Conservation (phyloP, 2,113 vertebrate species). For the Atractosteus spatula region DNA sequence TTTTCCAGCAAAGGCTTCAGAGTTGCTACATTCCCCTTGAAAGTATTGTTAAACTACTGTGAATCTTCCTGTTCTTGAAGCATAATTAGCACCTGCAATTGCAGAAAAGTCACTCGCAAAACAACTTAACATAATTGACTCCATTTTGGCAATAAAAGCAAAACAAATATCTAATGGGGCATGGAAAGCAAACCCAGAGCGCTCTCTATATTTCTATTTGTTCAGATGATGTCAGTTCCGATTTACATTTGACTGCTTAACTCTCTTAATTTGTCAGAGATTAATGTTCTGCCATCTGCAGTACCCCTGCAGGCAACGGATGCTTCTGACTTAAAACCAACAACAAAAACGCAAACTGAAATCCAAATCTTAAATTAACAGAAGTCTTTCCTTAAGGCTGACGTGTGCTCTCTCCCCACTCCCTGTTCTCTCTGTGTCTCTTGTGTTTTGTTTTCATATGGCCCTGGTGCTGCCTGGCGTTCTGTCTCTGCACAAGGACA, state of each 20-base stretch:
- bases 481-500: conserved; percentile 7
- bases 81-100: too few relatives aligned
- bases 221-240: conserved; percentile 7
- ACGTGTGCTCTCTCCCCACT: conserved; percentile 11
- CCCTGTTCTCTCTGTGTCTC: background rate
- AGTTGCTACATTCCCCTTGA: too few relatives aligned
- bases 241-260: conserved; percentile 47
- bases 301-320: conserved; percentile 26
- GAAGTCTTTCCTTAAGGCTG: conserved; percentile 19
- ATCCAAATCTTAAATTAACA: conserved; percentile 17
- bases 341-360: conserved; percentile 5
- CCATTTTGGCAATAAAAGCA: too few relatives aligned
- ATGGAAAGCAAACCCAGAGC: too few relatives aligned
- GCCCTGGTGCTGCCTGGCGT: background rate
- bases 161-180: too few relatives aligned
- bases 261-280: conserved; percentile 30
- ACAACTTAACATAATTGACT: too few relatives aligned
- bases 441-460: conserved; percentile 19
- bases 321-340: conserved; percentile 13
- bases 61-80: too few relatives aligned
- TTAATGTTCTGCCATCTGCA: conserved; percentile 28
- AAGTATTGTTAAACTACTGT: too few relatives aligned
- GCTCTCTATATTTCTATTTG: too few relatives aligned
- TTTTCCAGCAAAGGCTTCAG: too few relatives aligned
- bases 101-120: too few relatives aligned